A percentile compares a stretch with the other conserved stretches of the same genome.
phyloP scores from a whole-genome alignment of 2,888 invertebrate genomes.

The Synanthedon andrenaeformis region DNA sequence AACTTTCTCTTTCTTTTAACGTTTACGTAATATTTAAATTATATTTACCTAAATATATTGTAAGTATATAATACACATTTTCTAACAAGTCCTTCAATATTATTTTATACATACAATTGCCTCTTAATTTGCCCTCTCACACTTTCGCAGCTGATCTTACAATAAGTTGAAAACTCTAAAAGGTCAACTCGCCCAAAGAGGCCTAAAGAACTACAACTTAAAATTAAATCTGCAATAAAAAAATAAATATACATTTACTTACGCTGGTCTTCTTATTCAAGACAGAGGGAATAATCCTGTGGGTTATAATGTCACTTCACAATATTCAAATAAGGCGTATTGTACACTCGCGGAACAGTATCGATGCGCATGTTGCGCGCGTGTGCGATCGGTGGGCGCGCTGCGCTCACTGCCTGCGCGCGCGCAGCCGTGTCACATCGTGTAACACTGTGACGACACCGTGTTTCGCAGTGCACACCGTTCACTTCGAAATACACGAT shows the following conservation, averaged over 20 bases:
- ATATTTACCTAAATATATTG: too few species aligned
- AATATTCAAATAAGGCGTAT: conserved; percentile 30
- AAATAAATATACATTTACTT: conserved; percentile 10
- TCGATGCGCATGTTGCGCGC: conserved; percentile 44
- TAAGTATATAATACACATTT: too few species aligned
- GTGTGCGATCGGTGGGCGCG: conserved; percentile 38
- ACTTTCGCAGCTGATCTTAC: conserved; percentile 53
- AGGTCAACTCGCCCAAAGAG: conserved; percentile 15
- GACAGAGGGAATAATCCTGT: conserved; percentile 30
- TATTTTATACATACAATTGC: not conserved
- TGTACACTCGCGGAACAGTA: conserved; percentile 45
- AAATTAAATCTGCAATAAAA: not conserved
- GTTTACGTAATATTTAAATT: too few species aligned
- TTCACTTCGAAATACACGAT: not conserved
- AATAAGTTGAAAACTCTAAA: conserved; percentile 23
- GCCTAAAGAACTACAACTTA: not conserved
- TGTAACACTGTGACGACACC: not conserved
- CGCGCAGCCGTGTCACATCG: conserved; percentile 6
- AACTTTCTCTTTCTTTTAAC: too few species aligned
- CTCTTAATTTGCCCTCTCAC: conserved; percentile 13
- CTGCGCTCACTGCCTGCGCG: conserved; percentile 23
- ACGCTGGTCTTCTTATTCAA: conserved; percentile 13
- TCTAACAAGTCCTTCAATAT: too few species aligned
- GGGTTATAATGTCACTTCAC: conserved; percentile 45
- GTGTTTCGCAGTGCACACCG: not conserved